phyloP scores from a whole-genome alignment of 1,140 invertebrate species.

The Caenorhabditis elegans region DNA sequence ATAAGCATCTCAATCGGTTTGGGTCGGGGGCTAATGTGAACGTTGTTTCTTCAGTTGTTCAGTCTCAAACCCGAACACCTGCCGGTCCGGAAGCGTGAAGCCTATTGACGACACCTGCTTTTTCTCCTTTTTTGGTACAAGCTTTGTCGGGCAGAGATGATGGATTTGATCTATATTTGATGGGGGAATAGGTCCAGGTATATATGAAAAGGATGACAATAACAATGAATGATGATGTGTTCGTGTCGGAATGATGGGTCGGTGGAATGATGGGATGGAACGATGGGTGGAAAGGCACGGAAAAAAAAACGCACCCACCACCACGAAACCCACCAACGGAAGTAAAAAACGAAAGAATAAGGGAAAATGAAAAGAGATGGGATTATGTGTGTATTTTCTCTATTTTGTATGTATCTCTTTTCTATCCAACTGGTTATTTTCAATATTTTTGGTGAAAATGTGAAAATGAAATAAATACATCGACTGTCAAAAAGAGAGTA shows the following conservation, averaged over 20 bases:
- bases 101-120: not conserved
- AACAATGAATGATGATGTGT: slow-evolving; percentile 32
- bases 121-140: not conserved
- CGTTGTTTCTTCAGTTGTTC: not conserved
- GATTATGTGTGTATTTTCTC: not conserved
- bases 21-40: not conserved
- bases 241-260: not conserved
- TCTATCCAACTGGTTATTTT: not conserved
- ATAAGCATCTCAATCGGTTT: slow-evolving; percentile 32
- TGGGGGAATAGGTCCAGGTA: not conserved
- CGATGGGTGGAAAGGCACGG: no score
- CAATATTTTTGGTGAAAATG: no score
- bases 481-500: not conserved
- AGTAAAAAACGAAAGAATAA: not conserved
- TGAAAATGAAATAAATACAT: not conserved
- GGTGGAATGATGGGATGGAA: no score
- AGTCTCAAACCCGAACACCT: not conserved
- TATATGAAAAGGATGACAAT: not conserved
- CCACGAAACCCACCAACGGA: not conserved
- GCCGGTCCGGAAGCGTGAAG: slow-evolving; percentile 2
- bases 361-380: no score
- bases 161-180: slow-evolving; percentile 25
- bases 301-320: not conserved
- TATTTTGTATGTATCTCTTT: not conserved
- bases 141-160: not conserved